Base-by-base conservation (phyloP, 2,797 vertebrate genomes). In the Morelia viridis region DNA sequence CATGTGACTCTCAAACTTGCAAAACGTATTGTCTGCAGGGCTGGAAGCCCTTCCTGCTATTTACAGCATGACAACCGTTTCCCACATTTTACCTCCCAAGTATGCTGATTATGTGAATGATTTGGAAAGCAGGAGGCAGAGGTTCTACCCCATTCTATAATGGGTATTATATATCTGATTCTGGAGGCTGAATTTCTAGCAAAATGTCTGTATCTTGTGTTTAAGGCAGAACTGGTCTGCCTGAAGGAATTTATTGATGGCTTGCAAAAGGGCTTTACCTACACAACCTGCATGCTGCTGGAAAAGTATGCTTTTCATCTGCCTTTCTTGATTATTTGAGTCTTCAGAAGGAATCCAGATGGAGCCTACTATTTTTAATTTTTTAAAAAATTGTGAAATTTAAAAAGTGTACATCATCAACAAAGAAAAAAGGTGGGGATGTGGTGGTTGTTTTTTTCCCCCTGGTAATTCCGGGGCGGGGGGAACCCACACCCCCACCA, bases 1-100 rank as follows among this genome's bases (percentile, higher is more conserved):
- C 19, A 46, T 80, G 46, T 80, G 71, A 76, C 35, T 80, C 89
- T 94, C 61, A 95, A 94, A 92, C 93, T 94, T 83, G 92, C 85
- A 24, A 80, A 80, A 80, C 8, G 3, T 80, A 80, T 22, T 80
- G 41, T 80, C 71, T 80, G 71, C 71, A 24, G 35, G 35, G 9
- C 71, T 80, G 19, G 71, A 80, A 46, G 35, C 8, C 19, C 35
- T 80, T 80, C 71, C 71, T 80, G 71, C 41, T 80, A 24, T 80
- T 80, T 80, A 46, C 46, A 80, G 24, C 35, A 80, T 80, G 35
- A 80, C 46, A 80, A 80, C 71, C 0, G 1, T 80, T 9, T 80
- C 19, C 19, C 71, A 80, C 71, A 80, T 80, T 80, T 80, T 80
- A 80, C 41, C 71, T 80, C 41, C 71, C 46, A 80, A 24, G 9